Percentiles rank a stretch among this genome's conserved stretches.
Evolutionary conservation across 2,797 vertebrate species (phyloP).

Genomic region (Poeciliopsis gracilis): DNA sequence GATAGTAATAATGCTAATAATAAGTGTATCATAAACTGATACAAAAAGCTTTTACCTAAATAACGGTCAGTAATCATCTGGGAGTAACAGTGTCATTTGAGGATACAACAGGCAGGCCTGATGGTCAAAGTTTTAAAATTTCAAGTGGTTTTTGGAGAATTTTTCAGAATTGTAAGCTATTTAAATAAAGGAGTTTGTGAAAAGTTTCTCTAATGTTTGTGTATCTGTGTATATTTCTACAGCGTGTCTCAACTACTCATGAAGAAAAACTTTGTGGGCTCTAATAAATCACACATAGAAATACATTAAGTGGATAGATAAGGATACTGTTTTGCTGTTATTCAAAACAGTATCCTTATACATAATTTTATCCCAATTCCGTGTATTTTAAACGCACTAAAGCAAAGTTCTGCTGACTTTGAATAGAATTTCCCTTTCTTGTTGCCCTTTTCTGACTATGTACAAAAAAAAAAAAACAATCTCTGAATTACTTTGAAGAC

Average conservation of each 20-base stretch:
- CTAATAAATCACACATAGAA: not conserved
- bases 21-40: not conserved
- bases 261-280: not conserved
- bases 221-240: not conserved
- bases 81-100: not conserved
- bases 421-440: not conserved
- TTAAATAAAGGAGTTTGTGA: constrained; percentile 58
- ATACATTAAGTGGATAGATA: not conserved
- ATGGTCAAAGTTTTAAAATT: constrained; percentile 22
- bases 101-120: not conserved
- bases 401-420: not conserved
- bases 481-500: not conserved
- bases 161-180: constrained; percentile 51
- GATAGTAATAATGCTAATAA: not conserved
- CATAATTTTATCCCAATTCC: not conserved
- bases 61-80: not conserved
- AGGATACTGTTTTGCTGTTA: not conserved
- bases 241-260: not conserved
- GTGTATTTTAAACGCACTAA: not conserved
- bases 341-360: not conserved
- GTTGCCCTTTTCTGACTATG: not conserved
- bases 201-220: not conserved
- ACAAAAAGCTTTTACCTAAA: not conserved
- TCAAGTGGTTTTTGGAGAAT: constrained; percentile 32
- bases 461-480: not conserved